These are phyloP conservation scores for Ginglymostoma cirratum DNA, from an alignment of 2,113 vertebrate genomes.

Conservation along the genomic window DNA sequence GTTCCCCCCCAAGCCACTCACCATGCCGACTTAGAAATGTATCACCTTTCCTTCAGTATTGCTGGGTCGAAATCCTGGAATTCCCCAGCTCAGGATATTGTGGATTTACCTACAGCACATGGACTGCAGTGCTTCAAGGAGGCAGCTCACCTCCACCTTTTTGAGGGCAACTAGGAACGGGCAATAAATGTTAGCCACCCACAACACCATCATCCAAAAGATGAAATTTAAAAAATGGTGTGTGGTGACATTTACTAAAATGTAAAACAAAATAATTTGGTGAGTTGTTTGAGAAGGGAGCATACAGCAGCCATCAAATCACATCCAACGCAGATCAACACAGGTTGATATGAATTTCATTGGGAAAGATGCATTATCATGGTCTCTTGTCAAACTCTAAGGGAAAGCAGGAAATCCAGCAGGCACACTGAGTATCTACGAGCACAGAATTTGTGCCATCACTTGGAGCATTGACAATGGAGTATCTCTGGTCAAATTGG, in stretches of 20 bases:
- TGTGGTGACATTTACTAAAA: neutral
- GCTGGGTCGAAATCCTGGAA: no score
- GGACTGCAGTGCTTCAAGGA: no score
- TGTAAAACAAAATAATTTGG: neutral
- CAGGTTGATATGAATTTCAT: neutral
- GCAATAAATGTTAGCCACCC: no score
- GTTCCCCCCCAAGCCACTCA: no score
- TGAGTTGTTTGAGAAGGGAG: neutral
- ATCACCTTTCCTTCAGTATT: no score
- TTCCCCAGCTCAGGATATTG: no score
- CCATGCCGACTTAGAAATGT: no score
- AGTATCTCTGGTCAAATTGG: neutral
- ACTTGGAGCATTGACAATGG: neutral
- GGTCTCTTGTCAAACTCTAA: neutral
- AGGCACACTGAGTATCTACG: neutral
- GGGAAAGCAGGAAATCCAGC: neutral
- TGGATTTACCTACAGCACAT: no score
- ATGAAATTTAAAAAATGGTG: no score
- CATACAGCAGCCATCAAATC: neutral
- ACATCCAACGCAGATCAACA: neutral
- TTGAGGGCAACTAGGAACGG: no score
- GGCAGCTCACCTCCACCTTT: no score
- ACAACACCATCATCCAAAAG: no score
- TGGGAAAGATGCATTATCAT: neutral
- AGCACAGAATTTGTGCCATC: neutral